Evolutionary conservation across 1,140 invertebrate species (phyloP).

Genomic region (Sitophilus oryzae): DNA sequence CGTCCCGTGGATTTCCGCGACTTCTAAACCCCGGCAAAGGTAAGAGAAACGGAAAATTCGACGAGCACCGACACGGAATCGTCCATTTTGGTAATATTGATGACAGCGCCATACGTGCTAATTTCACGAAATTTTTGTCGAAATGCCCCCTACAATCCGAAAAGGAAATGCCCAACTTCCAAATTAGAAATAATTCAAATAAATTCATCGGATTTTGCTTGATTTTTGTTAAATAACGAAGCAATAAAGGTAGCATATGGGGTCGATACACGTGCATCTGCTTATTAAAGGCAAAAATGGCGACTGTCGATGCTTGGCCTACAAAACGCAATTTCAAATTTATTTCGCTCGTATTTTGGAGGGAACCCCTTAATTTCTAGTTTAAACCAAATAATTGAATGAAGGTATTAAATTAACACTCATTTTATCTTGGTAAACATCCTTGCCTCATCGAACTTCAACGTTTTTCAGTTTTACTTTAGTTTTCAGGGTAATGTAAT

Average conservation of each 20-base stretch:
- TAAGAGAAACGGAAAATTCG: background rate
- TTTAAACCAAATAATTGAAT: too few species aligned
- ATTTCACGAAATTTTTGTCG: constrained; percentile 62
- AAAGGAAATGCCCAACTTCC: constrained; percentile 10
- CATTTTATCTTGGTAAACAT: too few species aligned
- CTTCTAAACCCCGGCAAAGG: background rate
- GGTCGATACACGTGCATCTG: constrained; percentile 20
- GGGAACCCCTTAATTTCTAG: background rate
- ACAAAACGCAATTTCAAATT: background rate
- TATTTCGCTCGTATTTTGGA: background rate
- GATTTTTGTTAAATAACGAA: background rate
- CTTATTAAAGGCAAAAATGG: constrained; percentile 20
- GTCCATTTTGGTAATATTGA: constrained; percentile 51
- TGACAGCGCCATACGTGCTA: constrained; percentile 66
- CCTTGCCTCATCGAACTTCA: background rate
- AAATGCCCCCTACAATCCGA: constrained; percentile 57
- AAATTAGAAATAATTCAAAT: constrained; percentile 1
- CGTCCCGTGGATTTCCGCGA: background rate
- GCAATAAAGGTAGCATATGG: background rate
- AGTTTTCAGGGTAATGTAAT: constrained; percentile 10
- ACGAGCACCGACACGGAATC: background rate
- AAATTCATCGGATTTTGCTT: background rate
- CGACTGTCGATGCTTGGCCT: constrained; percentile 1
- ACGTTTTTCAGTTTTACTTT: background rate
- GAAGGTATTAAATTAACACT: too few species aligned